Conservation (phyloP, 2,888 invertebrate genomes). For the Thera britannica region DNA sequence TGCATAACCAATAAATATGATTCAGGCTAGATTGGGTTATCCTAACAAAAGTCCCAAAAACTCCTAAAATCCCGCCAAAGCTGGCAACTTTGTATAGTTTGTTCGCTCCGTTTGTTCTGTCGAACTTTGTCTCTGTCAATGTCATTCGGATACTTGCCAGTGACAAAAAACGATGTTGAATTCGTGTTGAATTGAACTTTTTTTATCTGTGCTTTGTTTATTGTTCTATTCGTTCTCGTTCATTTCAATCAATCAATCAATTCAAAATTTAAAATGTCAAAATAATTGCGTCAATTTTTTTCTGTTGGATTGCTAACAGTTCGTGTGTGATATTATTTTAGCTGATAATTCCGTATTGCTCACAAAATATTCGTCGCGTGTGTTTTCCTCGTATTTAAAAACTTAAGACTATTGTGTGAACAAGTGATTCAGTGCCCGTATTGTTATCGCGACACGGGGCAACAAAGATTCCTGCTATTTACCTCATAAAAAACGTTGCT, state of each 20-base stretch:
- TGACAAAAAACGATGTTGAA: background rate
- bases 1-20: too few relatives aligned
- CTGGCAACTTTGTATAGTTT: too few relatives aligned
- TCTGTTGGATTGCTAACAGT: slow-evolving; percentile 60
- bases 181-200: background rate
- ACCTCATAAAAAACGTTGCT: slow-evolving; percentile 53
- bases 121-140: too few relatives aligned
- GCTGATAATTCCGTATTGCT: slow-evolving; percentile 50
- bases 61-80: too few relatives aligned
- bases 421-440: slow-evolving; percentile 60
- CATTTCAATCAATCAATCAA: slow-evolving; percentile 37
- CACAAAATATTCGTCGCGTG: slow-evolving; percentile 49
- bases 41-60: too few relatives aligned
- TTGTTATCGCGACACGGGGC: slow-evolving; percentile 53
- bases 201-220: too few relatives aligned
- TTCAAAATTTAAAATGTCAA: slow-evolving; percentile 33
- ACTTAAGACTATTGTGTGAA: slow-evolving; percentile 50
- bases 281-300: background rate
- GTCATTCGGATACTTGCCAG: too few relatives aligned
- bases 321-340: slow-evolving; percentile 53
- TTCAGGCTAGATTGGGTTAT: too few relatives aligned
- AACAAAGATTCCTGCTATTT: slow-evolving; percentile 62
- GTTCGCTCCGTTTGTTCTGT: too few relatives aligned
- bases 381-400: slow-evolving; percentile 50
- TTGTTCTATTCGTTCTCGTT: slow-evolving; percentile 30